Base-by-base conservation (phyloP, 2,113 vertebrate genomes). In the Chrysochloris asiatica region DNA sequence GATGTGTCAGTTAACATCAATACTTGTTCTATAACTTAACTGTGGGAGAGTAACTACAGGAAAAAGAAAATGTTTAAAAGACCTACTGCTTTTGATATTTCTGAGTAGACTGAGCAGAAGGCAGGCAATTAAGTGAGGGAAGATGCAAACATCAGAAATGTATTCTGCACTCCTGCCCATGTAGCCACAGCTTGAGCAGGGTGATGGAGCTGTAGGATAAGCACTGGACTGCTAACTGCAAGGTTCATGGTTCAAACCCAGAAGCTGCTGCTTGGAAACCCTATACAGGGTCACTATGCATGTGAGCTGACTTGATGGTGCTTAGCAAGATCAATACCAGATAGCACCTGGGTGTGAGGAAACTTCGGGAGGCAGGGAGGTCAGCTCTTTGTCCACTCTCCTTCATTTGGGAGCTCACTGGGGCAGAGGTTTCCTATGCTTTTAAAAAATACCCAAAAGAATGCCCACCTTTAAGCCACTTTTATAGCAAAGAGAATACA, bases 311-410 rank as follows among this genome's bases (percentile, higher is more conserved):
- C n/a, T n/a, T n/a, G n/a, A n/a, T n/a, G n/a, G n/a, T n/a, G n/a
- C n/a, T n/a, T n/a, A n/a, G n/a, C n/a, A n/a, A n/a, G n/a, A n/a
- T n/a, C n/a, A n/a, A n/a, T n/a, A n/a, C n/a, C n/a, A n/a, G n/a
- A n/a, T 3, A 22, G 5, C 1, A 19, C 21, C 16, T 19, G 43
- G 17, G 14, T 24, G 50, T 10, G n/a, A 22, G 24, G 4, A 38
- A 28, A 24, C 2, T n/a, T 28, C 2, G 1, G 19, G 13, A 43
- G 12, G 26, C 0, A 2, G 30, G 6, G 17, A 50, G 7, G 6
- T 81, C 91, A 52, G 24, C 63, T 21, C 54, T 1, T 0, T 16
- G 33, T 73, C 78, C 45, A 6, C 41, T 48, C n/a, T 8, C 50
- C 56, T 69, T n/a, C 80, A 16, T 28, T 67, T 21, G 16, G 52